Evolutionary conservation across 53 echinoderm and acorn worm species (phyloP), one percentile per base, ranked within the genome.

Genomic region (Echinarachnius parma): DNA sequence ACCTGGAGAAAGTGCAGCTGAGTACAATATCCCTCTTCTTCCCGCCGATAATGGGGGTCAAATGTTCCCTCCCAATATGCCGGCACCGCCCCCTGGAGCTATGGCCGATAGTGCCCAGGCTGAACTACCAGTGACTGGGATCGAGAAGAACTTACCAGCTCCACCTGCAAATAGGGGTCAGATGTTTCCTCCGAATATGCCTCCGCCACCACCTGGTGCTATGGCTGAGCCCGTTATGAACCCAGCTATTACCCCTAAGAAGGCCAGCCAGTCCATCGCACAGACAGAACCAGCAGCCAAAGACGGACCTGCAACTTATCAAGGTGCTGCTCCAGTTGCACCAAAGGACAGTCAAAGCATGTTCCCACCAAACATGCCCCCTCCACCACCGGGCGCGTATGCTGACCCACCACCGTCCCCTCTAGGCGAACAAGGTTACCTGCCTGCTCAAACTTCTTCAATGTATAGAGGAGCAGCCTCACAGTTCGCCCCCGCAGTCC

Each of bases 311-410:
- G 42, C 42, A 7, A 7, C 13, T 13, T 9, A 39, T 39, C 7
- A 39, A 9, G 42, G 42, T 39, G 42, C 42, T 13, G 42, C 19
- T 2, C 2, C 34, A 10, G 49, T 26, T 21, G 61, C 53, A 60
- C 34, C 59, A 42, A 47, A 58, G 21, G 48, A 34, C 36, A 46
- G 21, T 21, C 56, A 48, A 18, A 60, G 58, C 7, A 62, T 65
- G 34, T 47, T 20, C 21, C 83, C 83, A 31, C 52, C 68, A 32
- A 52, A 52, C 52, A 68, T 68, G 68, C 68, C 68, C 5, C 68
- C 68, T 32, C 68, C 68, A 29, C 68, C 68, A 50, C 68, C 49
- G 2, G 68, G 68, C 21, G 68, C 68, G 15, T 34, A 50, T 16
- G 34, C 31, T 24, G 52, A 33, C 0, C 68, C 68, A n/a, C 53